These are phyloP conservation scores for Gymnorhina tibicen DNA, from an alignment of 2,113 vertebrate genomes.

Conservation along the genomic window DNA sequence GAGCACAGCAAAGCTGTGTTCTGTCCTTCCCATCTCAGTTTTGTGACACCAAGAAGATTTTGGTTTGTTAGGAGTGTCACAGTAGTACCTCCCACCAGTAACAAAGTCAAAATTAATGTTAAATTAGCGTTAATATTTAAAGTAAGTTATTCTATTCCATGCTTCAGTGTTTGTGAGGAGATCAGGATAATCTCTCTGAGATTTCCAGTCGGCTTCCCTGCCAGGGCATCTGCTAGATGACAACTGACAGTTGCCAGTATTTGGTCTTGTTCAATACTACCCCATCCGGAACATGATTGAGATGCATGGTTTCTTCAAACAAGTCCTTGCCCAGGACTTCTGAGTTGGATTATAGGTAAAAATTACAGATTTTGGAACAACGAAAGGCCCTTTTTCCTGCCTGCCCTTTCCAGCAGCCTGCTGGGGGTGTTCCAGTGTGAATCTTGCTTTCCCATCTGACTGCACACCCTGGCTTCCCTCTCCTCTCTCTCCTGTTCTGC, in stretches of 20 bases:
- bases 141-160: conserved; percentile 21
- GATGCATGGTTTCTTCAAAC: background rate
- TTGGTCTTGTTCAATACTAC: background rate
- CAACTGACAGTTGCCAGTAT: background rate
- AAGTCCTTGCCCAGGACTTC: background rate
- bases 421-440: accelerated
- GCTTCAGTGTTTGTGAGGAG: conserved; percentile 9
- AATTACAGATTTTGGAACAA: background rate
- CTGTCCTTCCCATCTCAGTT: background rate
- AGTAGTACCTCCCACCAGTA: background rate
- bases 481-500: background rate
- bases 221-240: background rate
- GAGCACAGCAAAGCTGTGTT: background rate
- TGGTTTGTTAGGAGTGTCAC: background rate
- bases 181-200: conserved; percentile 11
- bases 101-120: conserved; percentile 22
- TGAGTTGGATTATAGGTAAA: background rate
- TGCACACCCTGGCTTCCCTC: background rate
- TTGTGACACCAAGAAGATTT: background rate
- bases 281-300: background rate
- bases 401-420: background rate
- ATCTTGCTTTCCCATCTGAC: background rate
- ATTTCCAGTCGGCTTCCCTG: background rate
- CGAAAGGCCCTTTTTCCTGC: background rate
- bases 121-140: conserved; percentile 5